Percentiles rank a stretch among this genome's conserved stretches.
phyloP scores from a whole-genome alignment of 2,113 vertebrate genomes.

The Psophia crepitans region DNA sequence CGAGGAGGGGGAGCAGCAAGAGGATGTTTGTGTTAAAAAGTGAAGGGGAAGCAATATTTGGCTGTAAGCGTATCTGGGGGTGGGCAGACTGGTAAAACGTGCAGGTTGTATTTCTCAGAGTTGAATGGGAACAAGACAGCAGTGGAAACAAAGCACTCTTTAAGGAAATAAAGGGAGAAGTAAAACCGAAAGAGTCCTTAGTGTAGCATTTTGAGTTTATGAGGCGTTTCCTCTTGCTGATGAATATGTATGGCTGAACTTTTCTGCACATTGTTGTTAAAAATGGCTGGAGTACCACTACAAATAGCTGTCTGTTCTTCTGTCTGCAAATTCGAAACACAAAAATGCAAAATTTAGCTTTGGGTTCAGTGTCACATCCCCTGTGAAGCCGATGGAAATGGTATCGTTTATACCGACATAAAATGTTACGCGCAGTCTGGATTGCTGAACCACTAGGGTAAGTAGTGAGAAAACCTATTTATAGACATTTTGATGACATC shows the following conservation, averaged over 20 bases:
- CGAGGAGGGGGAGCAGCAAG: background rate
- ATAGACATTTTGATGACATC: background rate
- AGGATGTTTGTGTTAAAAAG: conserved; percentile 7
- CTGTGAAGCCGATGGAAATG: background rate
- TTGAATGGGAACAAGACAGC: conserved; percentile 19
- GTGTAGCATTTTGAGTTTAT: conserved; percentile 37
- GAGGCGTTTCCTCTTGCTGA: conserved; percentile 24
- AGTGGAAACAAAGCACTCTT: conserved; percentile 29
- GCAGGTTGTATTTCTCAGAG: conserved; percentile 11
- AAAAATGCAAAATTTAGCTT: background rate
- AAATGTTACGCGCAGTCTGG: background rate
- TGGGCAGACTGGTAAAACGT: background rate
- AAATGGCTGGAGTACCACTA: background rate
- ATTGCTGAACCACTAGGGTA: background rate
- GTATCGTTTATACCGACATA: background rate
- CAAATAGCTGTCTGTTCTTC: conserved; percentile 22
- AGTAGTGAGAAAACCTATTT: conserved; percentile 19
- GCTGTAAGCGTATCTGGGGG: background rate
- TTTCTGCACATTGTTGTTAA: conserved; percentile 35
- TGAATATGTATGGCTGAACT: background rate
- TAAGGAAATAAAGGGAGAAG: conserved; percentile 23
- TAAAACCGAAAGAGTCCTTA: conserved; percentile 27
- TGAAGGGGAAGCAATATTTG: background rate
- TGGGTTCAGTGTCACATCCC: background rate
- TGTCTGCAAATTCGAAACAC: background rate